Base-by-base conservation (phyloP, 2,113 vertebrate species). In the Myxocyprinus asiaticus region DNA sequence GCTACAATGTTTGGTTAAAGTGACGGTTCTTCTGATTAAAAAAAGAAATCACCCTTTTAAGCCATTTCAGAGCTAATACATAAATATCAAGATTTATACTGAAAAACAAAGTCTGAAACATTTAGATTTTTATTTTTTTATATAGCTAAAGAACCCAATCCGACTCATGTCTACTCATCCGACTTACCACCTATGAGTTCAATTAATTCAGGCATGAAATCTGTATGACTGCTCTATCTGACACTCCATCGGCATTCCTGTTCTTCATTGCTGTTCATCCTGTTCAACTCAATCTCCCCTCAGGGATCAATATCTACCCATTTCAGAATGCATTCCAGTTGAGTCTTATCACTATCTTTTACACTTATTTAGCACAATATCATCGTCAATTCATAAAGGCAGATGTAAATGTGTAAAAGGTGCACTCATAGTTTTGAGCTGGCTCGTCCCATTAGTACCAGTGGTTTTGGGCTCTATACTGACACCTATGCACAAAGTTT, bases 181-280 rank as follows among this genome's bases (percentile, higher is more conserved):
- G 3, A 33, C 22, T 33, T 3, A 33, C n/a, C 55, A 15, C 55
- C 7, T 53, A 10, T 65, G 42, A 12, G 33, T 64, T 64, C 6
- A 5, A 4, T 9, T 65, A 44, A 45, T 65, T 65, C 12, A 65
- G 7, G 63, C 63, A n/a, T 65, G 44, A 15, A 15, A 47, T 67
- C 45, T 33, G 47, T 15, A 68, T 50, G 48, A 4, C 7, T 7
- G 3, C 51, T 48, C 53, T 48, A 44, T 66, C 67, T 59, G 22
- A 44, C 33, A 7, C 65, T 48, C 64, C 63, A 68, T 74, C 71
- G 6, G n/a, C 58, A 64, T 68, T 78, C 42, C 55, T 78, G 56
- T 22, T 44, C 14, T 14, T 82, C 48, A 50, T 11, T 63, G 50
- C 50, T 79, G 22, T 33, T 33, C 22, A 33, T 33, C 22, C 22